Conservation (phyloP, 2,797 vertebrate species). For the Clarias laeviceps region DNA sequence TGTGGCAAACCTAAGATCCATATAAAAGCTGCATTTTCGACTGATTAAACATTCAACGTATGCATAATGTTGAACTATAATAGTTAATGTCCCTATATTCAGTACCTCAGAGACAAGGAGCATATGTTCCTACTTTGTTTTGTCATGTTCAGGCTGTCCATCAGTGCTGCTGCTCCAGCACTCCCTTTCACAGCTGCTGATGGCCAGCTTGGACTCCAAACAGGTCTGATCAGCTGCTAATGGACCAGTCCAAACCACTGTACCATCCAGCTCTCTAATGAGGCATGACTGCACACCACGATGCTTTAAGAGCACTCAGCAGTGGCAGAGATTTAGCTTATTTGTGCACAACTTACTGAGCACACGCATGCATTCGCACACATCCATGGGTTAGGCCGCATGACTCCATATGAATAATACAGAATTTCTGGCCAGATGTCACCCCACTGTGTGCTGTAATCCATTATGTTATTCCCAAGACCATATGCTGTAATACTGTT, state of each 20-base stretch:
- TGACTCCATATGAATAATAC: constrained; percentile 56
- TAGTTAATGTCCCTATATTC: background rate
- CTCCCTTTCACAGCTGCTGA: constrained; percentile 42
- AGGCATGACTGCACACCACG: constrained; percentile 52
- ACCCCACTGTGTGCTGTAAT: constrained; percentile 8
- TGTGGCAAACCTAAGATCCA: background rate
- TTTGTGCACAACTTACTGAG: constrained; percentile 59
- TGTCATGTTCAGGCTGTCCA: constrained; percentile 17
- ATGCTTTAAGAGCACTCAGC: constrained; percentile 61
- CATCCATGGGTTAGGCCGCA: constrained; percentile 53
- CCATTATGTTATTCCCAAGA: constrained; percentile 31
- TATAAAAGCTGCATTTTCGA: background rate
- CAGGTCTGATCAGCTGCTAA: constrained; percentile 56
- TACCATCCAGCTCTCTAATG: constrained; percentile 65
- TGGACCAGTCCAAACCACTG: constrained; percentile 54
- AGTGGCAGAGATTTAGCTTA: constrained; percentile 64
- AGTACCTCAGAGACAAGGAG: constrained; percentile 5
- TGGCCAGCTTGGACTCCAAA: constrained; percentile 41
- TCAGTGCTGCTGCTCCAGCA: constrained; percentile 33
- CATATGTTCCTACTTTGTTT: constrained; percentile 33
- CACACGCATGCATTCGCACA: constrained; percentile 20
- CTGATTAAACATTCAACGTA: background rate
- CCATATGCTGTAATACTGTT: constrained; percentile 44
- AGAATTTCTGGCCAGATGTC: constrained; percentile 26
- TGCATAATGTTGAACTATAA: background rate